These are phyloP conservation scores for Berghia stephanieae DNA, from an alignment of 1,140 invertebrate species.

Conservation along the genomic window DNA sequence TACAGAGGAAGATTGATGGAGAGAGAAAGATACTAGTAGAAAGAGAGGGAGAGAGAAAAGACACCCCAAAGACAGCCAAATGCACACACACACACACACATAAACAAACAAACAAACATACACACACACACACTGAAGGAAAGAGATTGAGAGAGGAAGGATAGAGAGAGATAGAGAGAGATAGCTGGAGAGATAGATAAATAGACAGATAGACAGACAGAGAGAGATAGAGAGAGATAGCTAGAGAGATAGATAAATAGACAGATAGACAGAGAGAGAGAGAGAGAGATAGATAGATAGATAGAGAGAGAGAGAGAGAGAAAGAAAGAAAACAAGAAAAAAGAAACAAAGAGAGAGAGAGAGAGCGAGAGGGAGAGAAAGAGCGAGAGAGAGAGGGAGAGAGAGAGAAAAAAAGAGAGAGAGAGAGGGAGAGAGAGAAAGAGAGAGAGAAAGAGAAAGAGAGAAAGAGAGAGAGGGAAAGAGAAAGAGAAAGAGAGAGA, in stretches of 20 bases:
- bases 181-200: no score
- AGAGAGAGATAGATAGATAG: no score
- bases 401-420: background rate
- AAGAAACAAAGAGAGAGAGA: no score
- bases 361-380: no score
- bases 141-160: background rate
- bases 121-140: no score
- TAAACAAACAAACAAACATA: background rate
- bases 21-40: background rate
- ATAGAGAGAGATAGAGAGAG: no score
- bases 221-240: no score
- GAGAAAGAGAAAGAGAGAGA: background rate
- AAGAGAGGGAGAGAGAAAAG: background rate
- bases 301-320: no score
- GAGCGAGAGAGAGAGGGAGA: conserved; percentile 22
- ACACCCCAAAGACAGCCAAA: background rate
- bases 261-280: no score
- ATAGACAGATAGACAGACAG: no score
- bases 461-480: background rate
- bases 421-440: background rate
- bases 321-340: no score
- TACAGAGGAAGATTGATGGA: background rate
- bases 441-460: conserved; percentile 17
- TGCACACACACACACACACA: background rate
- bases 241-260: no score